Conservation (phyloP, 2,113 vertebrate genomes). For the Prionailurus bengalensis region DNA sequence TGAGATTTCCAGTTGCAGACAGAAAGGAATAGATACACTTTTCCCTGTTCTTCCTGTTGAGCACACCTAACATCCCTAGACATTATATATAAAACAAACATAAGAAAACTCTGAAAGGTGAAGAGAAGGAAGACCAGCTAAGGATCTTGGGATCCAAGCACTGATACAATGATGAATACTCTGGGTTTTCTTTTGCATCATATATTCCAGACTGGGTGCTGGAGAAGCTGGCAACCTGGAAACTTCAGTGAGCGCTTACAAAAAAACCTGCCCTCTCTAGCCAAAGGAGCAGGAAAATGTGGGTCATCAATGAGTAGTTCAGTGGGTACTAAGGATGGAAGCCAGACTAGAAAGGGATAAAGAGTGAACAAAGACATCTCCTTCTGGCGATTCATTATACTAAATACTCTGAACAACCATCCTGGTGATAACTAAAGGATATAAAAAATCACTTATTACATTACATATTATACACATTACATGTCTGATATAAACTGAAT, state of each 20-base stretch:
- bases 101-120: background rate
- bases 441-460: background rate
- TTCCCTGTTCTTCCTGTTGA: background rate
- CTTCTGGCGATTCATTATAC: background rate
- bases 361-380: conserved; percentile 12
- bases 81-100: conserved; percentile 19
- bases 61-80: background rate
- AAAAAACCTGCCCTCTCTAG: background rate
- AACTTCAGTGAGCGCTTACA: background rate
- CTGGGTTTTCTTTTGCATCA: background rate
- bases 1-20: background rate
- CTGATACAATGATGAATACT: background rate
- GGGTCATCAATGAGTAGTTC: background rate
- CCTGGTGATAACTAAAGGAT: background rate
- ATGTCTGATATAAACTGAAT: background rate
- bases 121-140: background rate
- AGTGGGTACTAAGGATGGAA: background rate
- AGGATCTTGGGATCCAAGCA: background rate
- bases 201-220: background rate
- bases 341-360: background rate
- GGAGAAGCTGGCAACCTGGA: background rate
- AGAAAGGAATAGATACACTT: background rate
- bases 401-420: conserved; percentile 7
- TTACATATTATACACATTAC: background rate
- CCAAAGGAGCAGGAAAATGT: background rate